Evolutionary conservation across 2,797 vertebrate genomes (phyloP).

Genomic region (Orestias chungarensis): DNA sequence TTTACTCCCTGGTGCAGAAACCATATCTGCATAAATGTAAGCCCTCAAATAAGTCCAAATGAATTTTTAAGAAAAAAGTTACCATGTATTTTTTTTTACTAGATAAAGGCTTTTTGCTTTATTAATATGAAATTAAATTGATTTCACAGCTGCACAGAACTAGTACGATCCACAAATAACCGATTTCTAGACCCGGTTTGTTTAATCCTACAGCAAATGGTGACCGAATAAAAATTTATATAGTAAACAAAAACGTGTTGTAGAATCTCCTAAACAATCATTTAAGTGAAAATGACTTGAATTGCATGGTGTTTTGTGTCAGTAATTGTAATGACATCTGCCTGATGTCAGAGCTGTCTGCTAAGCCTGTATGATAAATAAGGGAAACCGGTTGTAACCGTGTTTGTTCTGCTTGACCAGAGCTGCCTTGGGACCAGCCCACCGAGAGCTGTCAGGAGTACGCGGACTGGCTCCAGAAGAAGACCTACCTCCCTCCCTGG

Average conservation of each 20-base stretch:
- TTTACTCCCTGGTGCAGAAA: not conserved
- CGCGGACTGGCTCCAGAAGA: constrained; percentile 93
- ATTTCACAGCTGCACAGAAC: too few relatives aligned
- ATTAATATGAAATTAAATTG: not conserved
- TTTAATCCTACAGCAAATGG: too few relatives aligned
- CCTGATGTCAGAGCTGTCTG: not conserved
- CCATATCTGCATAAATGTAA: not conserved
- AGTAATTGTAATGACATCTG: too few relatives aligned
- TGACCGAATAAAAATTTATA: too few relatives aligned
- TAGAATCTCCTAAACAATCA: too few relatives aligned
- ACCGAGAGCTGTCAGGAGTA: constrained; percentile 93
- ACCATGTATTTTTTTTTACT: too few relatives aligned
- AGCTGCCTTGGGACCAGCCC: constrained; percentile 97
- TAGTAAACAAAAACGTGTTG: too few relatives aligned
- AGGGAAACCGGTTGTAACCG: not conserved
- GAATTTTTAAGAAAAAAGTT: not conserved
- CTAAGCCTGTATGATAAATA: not conserved
- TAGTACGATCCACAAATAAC: too few relatives aligned
- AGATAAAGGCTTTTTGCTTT: too few relatives aligned
- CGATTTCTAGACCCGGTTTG: too few relatives aligned
- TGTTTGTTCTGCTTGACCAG: constrained; percentile 67
- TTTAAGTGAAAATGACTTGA: too few relatives aligned
- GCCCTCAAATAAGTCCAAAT: not conserved
- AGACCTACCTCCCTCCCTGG: constrained; percentile 93
- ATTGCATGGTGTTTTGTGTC: too few relatives aligned